Conservation (phyloP, 2,797 vertebrate species). For the Chrosomus eos region DNA sequence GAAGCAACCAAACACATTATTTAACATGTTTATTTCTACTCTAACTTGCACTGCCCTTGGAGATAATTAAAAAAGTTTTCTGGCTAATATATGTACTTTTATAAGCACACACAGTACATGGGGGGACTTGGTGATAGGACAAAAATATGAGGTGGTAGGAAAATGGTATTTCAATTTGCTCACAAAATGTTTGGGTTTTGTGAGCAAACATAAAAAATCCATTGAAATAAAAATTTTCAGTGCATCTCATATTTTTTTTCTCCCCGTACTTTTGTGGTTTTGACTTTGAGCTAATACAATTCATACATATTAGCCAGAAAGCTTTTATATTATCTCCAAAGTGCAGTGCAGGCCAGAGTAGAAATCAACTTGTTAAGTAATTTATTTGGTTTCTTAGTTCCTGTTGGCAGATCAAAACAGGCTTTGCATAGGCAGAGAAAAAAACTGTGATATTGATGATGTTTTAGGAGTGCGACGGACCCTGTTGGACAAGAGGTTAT, state of each 20-base stretch:
- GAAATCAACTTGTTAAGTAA: not conserved
- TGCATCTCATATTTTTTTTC: not conserved
- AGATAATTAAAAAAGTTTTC: not conserved
- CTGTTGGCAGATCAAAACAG: not conserved
- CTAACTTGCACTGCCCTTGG: not conserved
- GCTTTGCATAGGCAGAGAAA: not conserved
- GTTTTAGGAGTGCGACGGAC: constrained; percentile 91
- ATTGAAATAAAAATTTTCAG: not conserved
- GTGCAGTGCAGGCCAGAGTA: not conserved
- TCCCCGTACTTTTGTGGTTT: not conserved
- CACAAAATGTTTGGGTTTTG: not conserved
- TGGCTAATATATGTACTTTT: not conserved
- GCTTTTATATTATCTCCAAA: not conserved
- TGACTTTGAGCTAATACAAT: not conserved
- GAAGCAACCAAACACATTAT: not conserved
- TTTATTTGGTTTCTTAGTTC: not conserved
- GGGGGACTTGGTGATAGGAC: not conserved
- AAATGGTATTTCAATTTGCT: not conserved
- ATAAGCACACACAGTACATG: not conserved
- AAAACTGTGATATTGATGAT: not conserved
- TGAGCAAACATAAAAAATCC: not conserved
- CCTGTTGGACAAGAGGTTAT: constrained; percentile 98
- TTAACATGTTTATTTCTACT: not conserved
- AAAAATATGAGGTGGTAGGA: not conserved
- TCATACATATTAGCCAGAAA: not conserved